These are phyloP conservation scores for Mesembrinibis cayennensis DNA, from an alignment of 2,113 vertebrate species.

Conservation along the genomic window DNA sequence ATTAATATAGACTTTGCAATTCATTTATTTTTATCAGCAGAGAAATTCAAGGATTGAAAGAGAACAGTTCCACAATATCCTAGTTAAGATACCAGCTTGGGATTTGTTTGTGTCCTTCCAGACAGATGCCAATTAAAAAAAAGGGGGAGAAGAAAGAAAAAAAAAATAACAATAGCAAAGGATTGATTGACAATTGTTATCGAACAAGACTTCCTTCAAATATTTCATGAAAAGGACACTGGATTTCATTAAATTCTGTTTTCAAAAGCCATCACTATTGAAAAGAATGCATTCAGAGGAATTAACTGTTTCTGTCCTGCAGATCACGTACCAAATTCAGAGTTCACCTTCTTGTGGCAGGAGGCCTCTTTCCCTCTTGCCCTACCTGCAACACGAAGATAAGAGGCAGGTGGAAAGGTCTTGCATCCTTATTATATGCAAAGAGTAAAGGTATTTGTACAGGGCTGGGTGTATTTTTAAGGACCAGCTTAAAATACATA, in stretches of 20 bases:
- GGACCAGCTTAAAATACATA: not conserved
- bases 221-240: constrained; percentile 69
- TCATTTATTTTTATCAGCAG: not conserved
- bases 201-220: constrained; percentile 54
- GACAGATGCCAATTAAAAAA: constrained; percentile 47
- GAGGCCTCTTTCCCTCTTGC: not conserved
- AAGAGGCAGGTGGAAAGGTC: constrained; percentile 19
- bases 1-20: not conserved
- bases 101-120: constrained; percentile 64
- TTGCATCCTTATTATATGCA: not conserved
- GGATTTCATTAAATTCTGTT: constrained; percentile 68
- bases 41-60: not conserved
- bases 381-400: constrained; percentile 31
- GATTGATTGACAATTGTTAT: constrained; percentile 61
- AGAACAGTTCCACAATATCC: not conserved
- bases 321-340: not conserved
- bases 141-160: not conserved
- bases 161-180: constrained; percentile 27
- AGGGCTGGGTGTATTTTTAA: not conserved
- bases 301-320: constrained; percentile 59
- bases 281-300: constrained; percentile 41
- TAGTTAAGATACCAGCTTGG: constrained; percentile 44
- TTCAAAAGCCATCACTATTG: constrained; percentile 43
- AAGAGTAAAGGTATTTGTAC: not conserved
- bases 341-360: not conserved